Evolutionary conservation across 1,140 invertebrate genomes (phyloP), one percentile per base, ranked within the genome.

Genomic region (Papilio polytes): DNA sequence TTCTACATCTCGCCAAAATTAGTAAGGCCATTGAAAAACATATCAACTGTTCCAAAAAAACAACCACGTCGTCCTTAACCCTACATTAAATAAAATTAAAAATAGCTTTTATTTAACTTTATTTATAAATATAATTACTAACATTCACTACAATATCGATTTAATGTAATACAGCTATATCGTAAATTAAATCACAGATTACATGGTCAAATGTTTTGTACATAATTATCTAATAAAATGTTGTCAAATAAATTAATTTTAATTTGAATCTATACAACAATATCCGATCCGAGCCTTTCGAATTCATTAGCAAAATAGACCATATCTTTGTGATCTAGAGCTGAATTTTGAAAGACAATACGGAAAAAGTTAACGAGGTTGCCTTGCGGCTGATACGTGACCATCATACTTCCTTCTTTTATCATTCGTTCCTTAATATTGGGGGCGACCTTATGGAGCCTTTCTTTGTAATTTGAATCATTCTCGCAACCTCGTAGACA

Each of bases 401-500:
- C 97, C 97, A 99, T 98, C 97, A 99, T 98, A 4, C 97, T 97
- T 4, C 99, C 99, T 89, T 98, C 97, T 89, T 98, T 97, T 95
- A 99, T 98, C 99, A 99, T 99, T 81, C 96, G 95, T 88, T 98
- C 98, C 92, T 99, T 99, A 72, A 99, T 97, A 88, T 97, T 96
- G 0, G 99, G 98, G 1, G 98, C 98, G 22, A 99, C 96, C 93
- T 96, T 97, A 87, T 98, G 97, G 66, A 98, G 92, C 84, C 96
- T 96, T 79, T 97, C 95, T 72, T 96, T 96, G 84, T 97, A 97
- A 80, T 98, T 97, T 1, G 95, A 90, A 56, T 96, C 94, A 80
- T 96, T 92, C 81, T 96, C 95, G 79, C 96, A 88, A 9, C 95
- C 95, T 41, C 97, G 95, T 31, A 99, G 93, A 63, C 97, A 98